A percentile compares a stretch with the other conserved stretches of the same genome.
These are phyloP conservation scores for Danio albolineatus DNA, from an alignment of 2,797 vertebrate species.

Conservation along the genomic window DNA sequence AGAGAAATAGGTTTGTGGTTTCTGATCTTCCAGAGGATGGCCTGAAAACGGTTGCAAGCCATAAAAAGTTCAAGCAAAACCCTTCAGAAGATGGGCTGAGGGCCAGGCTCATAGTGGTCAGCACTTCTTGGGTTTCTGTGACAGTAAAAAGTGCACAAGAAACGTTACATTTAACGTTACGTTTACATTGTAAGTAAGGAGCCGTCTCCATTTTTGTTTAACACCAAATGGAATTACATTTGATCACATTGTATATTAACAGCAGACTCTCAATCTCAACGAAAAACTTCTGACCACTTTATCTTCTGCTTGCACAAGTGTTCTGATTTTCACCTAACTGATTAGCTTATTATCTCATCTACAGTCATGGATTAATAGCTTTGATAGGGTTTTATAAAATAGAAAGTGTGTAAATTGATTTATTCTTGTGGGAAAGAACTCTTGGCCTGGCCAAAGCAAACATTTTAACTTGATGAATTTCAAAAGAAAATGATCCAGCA, in stretches of 20 bases:
- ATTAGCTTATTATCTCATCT: background rate
- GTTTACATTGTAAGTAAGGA: background rate
- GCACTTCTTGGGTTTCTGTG: constrained; percentile 85
- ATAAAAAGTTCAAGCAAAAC: no score
- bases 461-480: constrained; percentile 23
- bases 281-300: background rate
- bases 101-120: background rate
- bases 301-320: background rate
- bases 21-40: constrained; percentile 89
- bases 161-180: background rate
- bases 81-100: background rate
- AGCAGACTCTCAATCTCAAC: background rate
- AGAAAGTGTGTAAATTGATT: background rate
- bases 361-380: background rate
- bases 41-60: constrained; percentile 81
- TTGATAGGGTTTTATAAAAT: background rate
- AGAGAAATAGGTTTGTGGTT: constrained; percentile 80
- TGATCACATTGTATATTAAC: background rate
- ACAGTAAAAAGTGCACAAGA: background rate
- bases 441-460: background rate
- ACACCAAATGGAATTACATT: background rate
- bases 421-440: background rate
- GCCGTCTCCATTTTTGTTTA: background rate
- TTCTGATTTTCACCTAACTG: background rate
- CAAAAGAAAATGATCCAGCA: background rate